Base-by-base conservation (phyloP, 2,888 invertebrate genomes). In the Hirtodrosophila histrioides region DNA sequence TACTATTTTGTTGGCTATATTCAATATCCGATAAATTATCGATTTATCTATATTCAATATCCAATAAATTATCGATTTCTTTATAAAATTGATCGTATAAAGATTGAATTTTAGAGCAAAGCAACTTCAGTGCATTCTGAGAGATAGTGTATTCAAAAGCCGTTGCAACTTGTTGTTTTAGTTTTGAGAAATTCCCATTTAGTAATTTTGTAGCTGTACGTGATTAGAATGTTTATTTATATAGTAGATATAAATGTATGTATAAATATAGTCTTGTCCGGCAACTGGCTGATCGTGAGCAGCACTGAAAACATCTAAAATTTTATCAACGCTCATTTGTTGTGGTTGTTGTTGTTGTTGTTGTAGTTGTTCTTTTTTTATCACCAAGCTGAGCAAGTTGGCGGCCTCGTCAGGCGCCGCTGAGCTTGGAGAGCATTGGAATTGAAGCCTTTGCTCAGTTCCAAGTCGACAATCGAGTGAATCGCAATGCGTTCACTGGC, bases 381-480 rank as follows among this genome's bases (percentile, higher is more conserved):
- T 45, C 9, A n/a, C 37, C 27, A 27, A 27, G 6, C 27, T 27
- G 27, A 27, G 27, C 27, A 27, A 17, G 17, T 17, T 17, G 17
- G 17, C 17, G 17, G 17, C 17, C 17, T 17, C 17, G 17, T 17
- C 17, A 17, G 17, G 17, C 17, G 17, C 17, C 27, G 27, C 27
- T 27, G 27, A 27, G 27, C 27, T 27, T 17, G 17, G 27, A 27
- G 27, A 5, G 4, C 5, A 27, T 4, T 3, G 4, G 27, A 66
- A 66, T 67, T 39, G 63, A 79, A 44, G 57, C 17, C 41, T 40
- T 48, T 61, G 65, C 29, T 56, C 84, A 85, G 84, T 85, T 72
- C 50, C 63, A 54, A 69, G 70, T 74, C 73, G 78, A 73, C 81
- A 80, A 69, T 67, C 72, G 65, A 70, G 44, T 58, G 64, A 60